Conservation (phyloP, 2,113 vertebrate species). For the Sinocyclocheilus maitianheensis region DNA sequence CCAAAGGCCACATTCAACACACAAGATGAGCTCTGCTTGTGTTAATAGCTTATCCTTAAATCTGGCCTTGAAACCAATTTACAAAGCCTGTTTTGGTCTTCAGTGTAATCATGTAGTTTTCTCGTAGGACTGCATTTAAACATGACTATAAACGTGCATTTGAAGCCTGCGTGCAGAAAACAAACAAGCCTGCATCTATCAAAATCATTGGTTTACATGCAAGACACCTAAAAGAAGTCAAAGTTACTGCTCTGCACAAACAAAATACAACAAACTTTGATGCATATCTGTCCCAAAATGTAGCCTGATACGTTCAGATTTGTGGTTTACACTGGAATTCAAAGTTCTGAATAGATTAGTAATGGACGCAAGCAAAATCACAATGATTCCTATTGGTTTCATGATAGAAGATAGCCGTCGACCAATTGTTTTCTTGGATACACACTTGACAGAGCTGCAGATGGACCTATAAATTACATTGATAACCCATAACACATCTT, state of each 20-base stretch:
- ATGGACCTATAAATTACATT: background rate
- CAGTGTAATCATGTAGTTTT: too few relatives aligned
- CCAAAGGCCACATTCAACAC: background rate
- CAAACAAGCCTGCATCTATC: background rate
- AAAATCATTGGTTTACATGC: background rate
- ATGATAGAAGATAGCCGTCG: background rate
- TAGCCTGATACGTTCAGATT: too few relatives aligned
- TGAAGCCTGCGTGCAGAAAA: background rate
- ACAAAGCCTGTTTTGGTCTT: background rate
- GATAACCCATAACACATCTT: background rate
- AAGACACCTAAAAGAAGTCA: background rate
- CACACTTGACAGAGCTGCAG: background rate
- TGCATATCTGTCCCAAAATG: too few relatives aligned
- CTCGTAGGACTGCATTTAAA: too few relatives aligned
- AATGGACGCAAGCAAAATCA: too few relatives aligned
- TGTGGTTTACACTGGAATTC: too few relatives aligned
- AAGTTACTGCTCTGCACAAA: background rate
- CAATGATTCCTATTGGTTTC: constrained; percentile 6
- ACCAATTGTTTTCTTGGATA: background rate
- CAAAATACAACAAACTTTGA: background rate
- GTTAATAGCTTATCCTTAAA: background rate
- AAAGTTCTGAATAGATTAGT: too few relatives aligned
- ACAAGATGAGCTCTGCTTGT: background rate
- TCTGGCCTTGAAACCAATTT: background rate
- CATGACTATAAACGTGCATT: background rate